Percentiles rank a stretch among this genome's conserved stretches.
Conservation (phyloP, 2,888 invertebrate species). For the Agrypnus murinus region DNA sequence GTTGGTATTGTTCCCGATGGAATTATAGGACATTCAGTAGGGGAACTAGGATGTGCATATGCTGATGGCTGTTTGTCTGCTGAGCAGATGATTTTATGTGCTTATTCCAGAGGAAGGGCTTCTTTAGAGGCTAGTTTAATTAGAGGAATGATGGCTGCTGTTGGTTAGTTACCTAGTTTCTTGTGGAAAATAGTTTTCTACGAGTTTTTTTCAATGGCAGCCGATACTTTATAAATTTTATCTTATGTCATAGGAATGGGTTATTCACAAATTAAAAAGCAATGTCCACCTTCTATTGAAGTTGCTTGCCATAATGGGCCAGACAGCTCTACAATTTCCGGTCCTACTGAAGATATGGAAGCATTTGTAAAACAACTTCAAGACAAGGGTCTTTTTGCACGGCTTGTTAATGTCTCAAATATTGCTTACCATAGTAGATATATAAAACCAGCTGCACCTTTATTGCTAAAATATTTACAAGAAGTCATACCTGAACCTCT, state of each 20-base stretch:
- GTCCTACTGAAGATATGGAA: conserved; percentile 78
- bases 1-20: conserved; percentile 81
- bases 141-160: conserved; percentile 90
- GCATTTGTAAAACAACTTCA: conserved; percentile 76
- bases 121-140: conserved; percentile 82
- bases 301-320: conserved; percentile 88
- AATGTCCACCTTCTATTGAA: conserved; percentile 81
- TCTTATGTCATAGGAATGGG: conserved; percentile 71
- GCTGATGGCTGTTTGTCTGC: conserved; percentile 93
- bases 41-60: conserved; percentile 96
- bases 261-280: conserved; percentile 74
- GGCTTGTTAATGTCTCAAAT: conserved; percentile 88
- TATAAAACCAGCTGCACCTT: conserved; percentile 75
- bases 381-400: conserved; percentile 85
- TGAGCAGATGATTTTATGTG: conserved; percentile 88
- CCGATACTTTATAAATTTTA: no score
- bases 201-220: conserved; percentile 24
- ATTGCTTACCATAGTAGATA: conserved; percentile 93
- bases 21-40: conserved; percentile 92
- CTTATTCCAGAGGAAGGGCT: conserved; percentile 88
- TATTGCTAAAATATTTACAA: conserved; percentile 69
- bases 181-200: conserved; percentile 2
- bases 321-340: conserved; percentile 86
- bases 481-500: conserved; percentile 72
- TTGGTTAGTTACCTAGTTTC: conserved; percentile 73